These are phyloP conservation scores for Cynopterus brachyotis DNA, from an alignment of 2,113 vertebrate genomes.

Conservation along the genomic window DNA sequence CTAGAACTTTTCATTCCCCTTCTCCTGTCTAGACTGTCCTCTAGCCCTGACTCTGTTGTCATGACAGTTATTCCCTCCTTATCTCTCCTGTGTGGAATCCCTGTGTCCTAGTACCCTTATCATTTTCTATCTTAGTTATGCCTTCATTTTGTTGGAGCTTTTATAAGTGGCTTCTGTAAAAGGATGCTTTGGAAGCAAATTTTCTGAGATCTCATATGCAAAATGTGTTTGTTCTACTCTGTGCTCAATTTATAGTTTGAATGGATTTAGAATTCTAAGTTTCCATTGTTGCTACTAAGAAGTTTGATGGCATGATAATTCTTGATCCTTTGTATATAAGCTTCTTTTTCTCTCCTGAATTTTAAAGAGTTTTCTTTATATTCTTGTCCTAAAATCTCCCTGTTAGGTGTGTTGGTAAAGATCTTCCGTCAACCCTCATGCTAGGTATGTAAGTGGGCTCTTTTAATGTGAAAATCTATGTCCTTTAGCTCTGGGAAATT, in stretches of 20 bases:
- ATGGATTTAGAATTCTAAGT: not conserved
- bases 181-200: not conserved
- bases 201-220: not conserved
- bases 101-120: not conserved
- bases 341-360: not conserved
- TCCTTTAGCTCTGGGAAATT: not conserved
- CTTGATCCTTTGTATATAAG: not conserved
- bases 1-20: not conserved
- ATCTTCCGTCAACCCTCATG: not conserved
- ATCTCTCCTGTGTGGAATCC: not conserved
- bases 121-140: not conserved
- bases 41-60: not conserved
- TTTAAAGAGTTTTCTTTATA: not conserved
- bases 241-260: not conserved
- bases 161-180: not conserved
- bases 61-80: not conserved
- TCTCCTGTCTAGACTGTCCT: not conserved
- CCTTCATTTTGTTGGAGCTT: not conserved
- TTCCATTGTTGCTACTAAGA: not conserved
- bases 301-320: not conserved
- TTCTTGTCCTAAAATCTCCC: not conserved
- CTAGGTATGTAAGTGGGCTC: not conserved
- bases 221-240: not conserved
- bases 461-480: not conserved
- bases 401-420: not conserved